A percentile compares a stretch with the other conserved stretches of the same genome.
phyloP scores from a whole-genome alignment of 2,113 vertebrate genomes.

The Lota lota region DNA sequence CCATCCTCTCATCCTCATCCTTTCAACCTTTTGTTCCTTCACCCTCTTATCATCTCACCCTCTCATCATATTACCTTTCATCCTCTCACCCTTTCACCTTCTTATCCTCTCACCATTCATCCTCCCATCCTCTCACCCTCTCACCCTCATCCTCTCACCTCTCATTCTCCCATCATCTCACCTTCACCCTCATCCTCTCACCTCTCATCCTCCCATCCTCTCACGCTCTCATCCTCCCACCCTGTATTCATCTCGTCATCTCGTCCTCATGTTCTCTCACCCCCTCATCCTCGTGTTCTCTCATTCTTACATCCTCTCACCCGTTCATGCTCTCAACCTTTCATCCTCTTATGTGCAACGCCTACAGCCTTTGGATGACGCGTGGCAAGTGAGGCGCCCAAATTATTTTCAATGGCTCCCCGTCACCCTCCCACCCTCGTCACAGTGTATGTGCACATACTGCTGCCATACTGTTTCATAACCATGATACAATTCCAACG shows the following conservation, averaged over 20 bases:
- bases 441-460: constrained; percentile 36
- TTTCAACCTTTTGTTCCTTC: too few species aligned
- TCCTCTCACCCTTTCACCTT: too few species aligned
- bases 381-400: background rate
- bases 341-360: background rate
- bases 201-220: too few species aligned
- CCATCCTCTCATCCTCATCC: background rate
- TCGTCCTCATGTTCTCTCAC: background rate
- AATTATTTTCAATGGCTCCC: background rate
- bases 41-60: background rate
- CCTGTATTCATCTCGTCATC: too few species aligned
- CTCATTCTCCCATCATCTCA: too few species aligned
- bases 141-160: too few species aligned
- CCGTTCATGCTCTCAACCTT: background rate
- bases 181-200: too few species aligned
- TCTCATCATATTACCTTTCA: background rate
- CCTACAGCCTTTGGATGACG: background rate
- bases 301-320: background rate
- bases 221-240: too few species aligned
- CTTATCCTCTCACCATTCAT: too few species aligned
- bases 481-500: constrained; percentile 26
- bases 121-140: too few species aligned
- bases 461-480: background rate
- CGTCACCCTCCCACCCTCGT: background rate
- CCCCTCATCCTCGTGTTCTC: background rate